Conservation (phyloP, 2,888 invertebrate species). For the Oscheius myriophilus region DNA sequence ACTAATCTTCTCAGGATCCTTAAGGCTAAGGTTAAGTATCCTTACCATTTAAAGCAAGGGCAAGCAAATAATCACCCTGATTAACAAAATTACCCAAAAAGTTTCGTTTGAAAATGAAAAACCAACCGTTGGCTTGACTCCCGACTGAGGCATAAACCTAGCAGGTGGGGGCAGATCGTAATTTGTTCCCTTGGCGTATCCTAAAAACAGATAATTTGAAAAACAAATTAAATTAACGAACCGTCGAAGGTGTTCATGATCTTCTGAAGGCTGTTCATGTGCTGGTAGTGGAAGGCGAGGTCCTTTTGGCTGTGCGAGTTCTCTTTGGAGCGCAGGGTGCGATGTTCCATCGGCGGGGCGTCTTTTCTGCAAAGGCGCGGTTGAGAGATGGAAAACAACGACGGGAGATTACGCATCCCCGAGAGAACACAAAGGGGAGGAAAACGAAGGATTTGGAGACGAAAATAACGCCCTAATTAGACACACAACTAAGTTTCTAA, state of each 20-base stretch:
- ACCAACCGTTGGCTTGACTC: conserved; percentile 30
- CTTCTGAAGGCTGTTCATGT: conserved; percentile 34
- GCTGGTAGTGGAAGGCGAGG: conserved; percentile 32
- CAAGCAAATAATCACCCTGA: too few species aligned
- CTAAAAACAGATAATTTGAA: not conserved
- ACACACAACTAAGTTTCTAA: too few species aligned
- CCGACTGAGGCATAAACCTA: conserved; percentile 26
- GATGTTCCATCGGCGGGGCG: conserved; percentile 25
- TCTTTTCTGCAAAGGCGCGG: conserved; percentile 19
- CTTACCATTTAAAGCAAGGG: too few species aligned
- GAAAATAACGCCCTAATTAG: too few species aligned
- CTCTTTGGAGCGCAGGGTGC: conserved; percentile 25
- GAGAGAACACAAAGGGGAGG: too few species aligned
- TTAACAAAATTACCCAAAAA: too few species aligned
- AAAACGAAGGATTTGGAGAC: not conserved
- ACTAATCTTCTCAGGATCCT: too few species aligned
- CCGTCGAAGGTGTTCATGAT: conserved; percentile 34
- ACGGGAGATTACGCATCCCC: too few species aligned
- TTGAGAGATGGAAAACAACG: too few species aligned
- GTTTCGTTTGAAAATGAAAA: too few species aligned
- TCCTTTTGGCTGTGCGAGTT: conserved; percentile 30
- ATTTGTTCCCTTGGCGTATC: conserved; percentile 19
- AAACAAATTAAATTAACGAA: conserved; percentile 14
- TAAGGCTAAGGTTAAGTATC: too few species aligned
- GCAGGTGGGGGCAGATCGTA: conserved; percentile 31